phyloP scores from a whole-genome alignment of 2,888 invertebrate genomes.

The Salpingus planirostris region DNA sequence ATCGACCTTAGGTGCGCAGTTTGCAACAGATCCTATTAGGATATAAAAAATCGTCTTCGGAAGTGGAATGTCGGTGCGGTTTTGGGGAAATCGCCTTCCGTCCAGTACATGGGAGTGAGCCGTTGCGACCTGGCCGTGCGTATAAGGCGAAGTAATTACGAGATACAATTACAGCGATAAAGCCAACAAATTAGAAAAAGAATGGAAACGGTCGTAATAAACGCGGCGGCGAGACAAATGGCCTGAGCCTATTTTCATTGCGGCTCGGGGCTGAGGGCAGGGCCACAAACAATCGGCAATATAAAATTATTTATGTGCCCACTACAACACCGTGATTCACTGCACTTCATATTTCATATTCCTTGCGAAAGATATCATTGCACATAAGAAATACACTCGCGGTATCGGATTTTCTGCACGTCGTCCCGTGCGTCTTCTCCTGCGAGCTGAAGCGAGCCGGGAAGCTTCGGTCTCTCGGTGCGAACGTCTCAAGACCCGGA shows the following conservation, averaged over 20 bases:
- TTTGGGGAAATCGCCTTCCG: no score
- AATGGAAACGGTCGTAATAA: conserved; percentile 20
- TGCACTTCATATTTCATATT: conserved; percentile 29
- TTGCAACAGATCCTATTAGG: no score
- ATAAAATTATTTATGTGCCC: conserved; percentile 16
- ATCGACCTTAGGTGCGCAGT: no score
- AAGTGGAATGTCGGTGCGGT: no score
- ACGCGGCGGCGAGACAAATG: conserved; percentile 21
- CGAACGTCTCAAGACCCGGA: conserved; percentile 8
- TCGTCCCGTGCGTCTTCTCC: not conserved
- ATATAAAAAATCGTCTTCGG: no score
- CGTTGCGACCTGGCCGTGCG: conserved; percentile 7
- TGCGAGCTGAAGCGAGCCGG: not conserved
- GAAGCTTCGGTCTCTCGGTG: not conserved
- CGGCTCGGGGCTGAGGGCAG: conserved; percentile 15
- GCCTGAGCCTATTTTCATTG: conserved; percentile 19
- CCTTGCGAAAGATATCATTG: conserved; percentile 18
- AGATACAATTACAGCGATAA: conserved; percentile 24
- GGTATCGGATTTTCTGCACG: not conserved
- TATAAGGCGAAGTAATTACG: conserved; percentile 21
- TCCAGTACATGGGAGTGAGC: conserved; percentile 12
- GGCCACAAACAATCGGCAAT: conserved; percentile 19
- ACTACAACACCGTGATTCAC: conserved; percentile 24
- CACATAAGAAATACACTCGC: not conserved
- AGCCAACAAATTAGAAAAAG: conserved; percentile 21